phyloP scores from a whole-genome alignment of 2,888 invertebrate species.

The Pammene fasciana region DNA sequence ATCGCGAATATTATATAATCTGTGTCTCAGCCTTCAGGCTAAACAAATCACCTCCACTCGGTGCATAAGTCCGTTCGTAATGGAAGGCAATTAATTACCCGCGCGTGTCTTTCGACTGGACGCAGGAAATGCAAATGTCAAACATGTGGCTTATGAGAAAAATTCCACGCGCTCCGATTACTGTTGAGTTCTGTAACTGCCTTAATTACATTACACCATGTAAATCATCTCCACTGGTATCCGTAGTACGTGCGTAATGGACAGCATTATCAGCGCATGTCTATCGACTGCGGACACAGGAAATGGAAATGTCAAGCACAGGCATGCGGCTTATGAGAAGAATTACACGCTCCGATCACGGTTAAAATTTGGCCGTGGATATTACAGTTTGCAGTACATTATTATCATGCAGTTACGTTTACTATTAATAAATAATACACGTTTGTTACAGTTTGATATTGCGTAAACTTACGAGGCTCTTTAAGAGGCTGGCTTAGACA shows the following conservation, averaged over 20 bases:
- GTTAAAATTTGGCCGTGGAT: neutral
- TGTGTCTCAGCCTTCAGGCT: too few relatives aligned
- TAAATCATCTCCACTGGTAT: conserved; percentile 16
- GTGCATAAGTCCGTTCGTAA: too few relatives aligned
- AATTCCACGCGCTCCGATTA: too few relatives aligned
- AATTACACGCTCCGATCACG: conserved; percentile 48
- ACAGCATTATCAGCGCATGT: conserved; percentile 41
- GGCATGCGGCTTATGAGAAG: conserved; percentile 45
- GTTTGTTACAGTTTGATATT: conserved; percentile 1
- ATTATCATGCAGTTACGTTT: neutral
- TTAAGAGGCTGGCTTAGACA: conserved; percentile 18
- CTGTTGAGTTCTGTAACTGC: too few relatives aligned
- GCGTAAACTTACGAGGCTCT: conserved; percentile 9
- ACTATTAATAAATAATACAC: too few relatives aligned
- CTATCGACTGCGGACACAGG: conserved; percentile 53
- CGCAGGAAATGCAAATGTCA: too few relatives aligned
- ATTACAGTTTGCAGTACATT: neutral
- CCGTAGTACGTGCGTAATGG: conserved; percentile 26
- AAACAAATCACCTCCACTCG: too few relatives aligned
- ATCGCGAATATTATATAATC: too few relatives aligned
- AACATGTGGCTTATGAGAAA: too few relatives aligned
- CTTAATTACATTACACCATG: too few relatives aligned
- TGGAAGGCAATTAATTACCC: too few relatives aligned
- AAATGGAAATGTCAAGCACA: conserved; percentile 75
- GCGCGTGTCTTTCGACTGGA: too few relatives aligned